Percentiles rank a stretch among this genome's conserved stretches.
These are phyloP conservation scores for Arion vulgaris DNA, from an alignment of 1,140 invertebrate genomes.

Conservation along the genomic window DNA sequence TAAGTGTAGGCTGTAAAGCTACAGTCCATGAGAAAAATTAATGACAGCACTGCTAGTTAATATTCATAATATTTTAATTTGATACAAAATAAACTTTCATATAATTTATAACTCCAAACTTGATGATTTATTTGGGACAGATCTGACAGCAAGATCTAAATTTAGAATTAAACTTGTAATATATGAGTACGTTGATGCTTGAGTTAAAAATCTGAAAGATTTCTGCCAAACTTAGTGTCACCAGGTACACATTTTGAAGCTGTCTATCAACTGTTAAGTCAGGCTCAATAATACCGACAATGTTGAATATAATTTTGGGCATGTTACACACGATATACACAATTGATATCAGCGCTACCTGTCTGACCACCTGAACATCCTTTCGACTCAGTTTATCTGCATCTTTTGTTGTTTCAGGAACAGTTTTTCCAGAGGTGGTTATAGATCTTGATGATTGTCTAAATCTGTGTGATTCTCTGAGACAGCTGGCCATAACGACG, in stretches of 20 bases:
- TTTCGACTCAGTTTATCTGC: background rate
- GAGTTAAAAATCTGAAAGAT: background rate
- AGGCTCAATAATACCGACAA: too few species aligned
- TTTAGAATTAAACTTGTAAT: slow-evolving; percentile 1
- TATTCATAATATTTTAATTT: too few species aligned
- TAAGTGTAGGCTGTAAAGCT: too few species aligned
- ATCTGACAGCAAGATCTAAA: background rate
- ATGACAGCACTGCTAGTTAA: too few species aligned
- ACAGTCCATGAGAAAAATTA: too few species aligned
- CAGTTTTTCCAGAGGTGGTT: too few species aligned
- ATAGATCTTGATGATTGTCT: background rate
- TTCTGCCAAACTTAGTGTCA: background rate
- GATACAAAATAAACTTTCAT: too few species aligned
- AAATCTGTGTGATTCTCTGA: background rate
- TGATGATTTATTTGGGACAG: too few species aligned
- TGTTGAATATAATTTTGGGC: background rate
- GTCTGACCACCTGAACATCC: background rate
- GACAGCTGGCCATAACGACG: background rate
- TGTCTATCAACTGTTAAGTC: background rate
- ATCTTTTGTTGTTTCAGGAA: too few species aligned
- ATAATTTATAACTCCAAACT: too few species aligned
- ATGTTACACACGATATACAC: slow-evolving; percentile 13
- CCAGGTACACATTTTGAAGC: background rate
- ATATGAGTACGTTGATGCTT: background rate
- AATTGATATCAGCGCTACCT: background rate